A percentile compares a stretch with the other conserved stretches of the same genome.
Conservation (phyloP, 2,113 vertebrate species). For the Zingel zingel region DNA sequence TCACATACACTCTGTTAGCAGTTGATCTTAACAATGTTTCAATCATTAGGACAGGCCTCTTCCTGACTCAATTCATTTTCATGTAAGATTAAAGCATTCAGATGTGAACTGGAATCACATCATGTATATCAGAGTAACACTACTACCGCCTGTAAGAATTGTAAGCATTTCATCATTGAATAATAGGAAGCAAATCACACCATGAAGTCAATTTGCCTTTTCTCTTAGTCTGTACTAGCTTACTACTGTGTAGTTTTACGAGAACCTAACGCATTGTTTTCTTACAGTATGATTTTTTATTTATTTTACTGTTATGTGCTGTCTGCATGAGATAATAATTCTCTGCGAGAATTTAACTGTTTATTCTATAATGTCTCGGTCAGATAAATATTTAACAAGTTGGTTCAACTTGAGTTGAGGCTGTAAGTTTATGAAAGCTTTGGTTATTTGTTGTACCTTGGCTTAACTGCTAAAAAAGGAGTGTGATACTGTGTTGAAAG, state of each 20-base stretch:
- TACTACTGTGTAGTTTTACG: slow-evolving; percentile 88
- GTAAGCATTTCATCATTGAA: slow-evolving; percentile 68
- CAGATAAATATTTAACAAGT: slow-evolving; percentile 75
- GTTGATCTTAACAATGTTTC: slow-evolving; percentile 30
- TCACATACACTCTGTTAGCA: slow-evolving; percentile 58
- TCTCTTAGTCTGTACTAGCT: slow-evolving; percentile 80
- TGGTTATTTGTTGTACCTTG: slow-evolving; percentile 70
- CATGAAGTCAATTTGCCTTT: slow-evolving; percentile 74
- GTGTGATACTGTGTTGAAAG: slow-evolving; percentile 83
- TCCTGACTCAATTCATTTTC: slow-evolving; percentile 15
- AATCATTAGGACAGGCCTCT: slow-evolving; percentile 48
- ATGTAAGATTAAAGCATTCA: slow-evolving; percentile 49
- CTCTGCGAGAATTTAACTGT: slow-evolving; percentile 96
- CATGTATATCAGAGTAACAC: slow-evolving; percentile 66
- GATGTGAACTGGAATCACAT: slow-evolving; percentile 69
- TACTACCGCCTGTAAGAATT: slow-evolving; percentile 67
- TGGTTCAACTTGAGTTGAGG: slow-evolving; percentile 72
- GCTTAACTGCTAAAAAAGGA: slow-evolving; percentile 64
- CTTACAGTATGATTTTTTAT: slow-evolving; percentile 69
- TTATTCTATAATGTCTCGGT: slow-evolving; percentile 86
- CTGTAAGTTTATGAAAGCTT: slow-evolving; percentile 61
- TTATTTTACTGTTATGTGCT: slow-evolving; percentile 92
- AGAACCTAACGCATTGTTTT: slow-evolving; percentile 72
- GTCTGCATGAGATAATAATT: slow-evolving; percentile 95
- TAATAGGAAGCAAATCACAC: slow-evolving; percentile 66